These are phyloP conservation scores for Orchestes rusci DNA, from an alignment of 2,888 invertebrate species.

Conservation along the genomic window DNA sequence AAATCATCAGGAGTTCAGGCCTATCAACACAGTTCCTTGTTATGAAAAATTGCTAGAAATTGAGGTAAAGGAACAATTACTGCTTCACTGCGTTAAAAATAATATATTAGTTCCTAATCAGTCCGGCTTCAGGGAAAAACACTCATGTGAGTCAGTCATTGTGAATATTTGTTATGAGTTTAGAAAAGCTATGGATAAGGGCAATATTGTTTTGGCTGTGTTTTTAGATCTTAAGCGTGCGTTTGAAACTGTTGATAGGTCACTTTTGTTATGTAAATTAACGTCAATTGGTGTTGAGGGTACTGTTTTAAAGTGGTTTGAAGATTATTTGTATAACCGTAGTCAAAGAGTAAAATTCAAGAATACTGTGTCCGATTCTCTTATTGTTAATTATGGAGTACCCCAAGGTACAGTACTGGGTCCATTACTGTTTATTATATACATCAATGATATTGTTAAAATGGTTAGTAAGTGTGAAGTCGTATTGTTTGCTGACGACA, in stretches of 20 bases:
- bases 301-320: slow-evolving; percentile 1
- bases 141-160: neutral
- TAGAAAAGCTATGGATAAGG: neutral
- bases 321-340: neutral
- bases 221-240: slow-evolving; percentile 1
- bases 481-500: slow-evolving; percentile 4
- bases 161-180: neutral
- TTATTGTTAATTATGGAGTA: neutral
- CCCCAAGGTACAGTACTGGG: slow-evolving; percentile 1
- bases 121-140: neutral
- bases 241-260: neutral
- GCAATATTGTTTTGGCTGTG: neutral
- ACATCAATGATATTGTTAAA: neutral
- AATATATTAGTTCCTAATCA: slow-evolving; percentile 2
- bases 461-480: neutral
- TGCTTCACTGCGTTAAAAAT: neutral
- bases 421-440: neutral
- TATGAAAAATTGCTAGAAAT: slow-evolving; percentile 2
- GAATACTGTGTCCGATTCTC: neutral
- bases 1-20: too few species aligned
- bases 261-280: neutral
- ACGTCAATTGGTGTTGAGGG: neutral
- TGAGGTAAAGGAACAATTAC: neutral
- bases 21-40: neutral
- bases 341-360: neutral